Evolutionary conservation across 2,888 invertebrate genomes (phyloP).

Genomic region (Linnaemya tessellans): DNA sequence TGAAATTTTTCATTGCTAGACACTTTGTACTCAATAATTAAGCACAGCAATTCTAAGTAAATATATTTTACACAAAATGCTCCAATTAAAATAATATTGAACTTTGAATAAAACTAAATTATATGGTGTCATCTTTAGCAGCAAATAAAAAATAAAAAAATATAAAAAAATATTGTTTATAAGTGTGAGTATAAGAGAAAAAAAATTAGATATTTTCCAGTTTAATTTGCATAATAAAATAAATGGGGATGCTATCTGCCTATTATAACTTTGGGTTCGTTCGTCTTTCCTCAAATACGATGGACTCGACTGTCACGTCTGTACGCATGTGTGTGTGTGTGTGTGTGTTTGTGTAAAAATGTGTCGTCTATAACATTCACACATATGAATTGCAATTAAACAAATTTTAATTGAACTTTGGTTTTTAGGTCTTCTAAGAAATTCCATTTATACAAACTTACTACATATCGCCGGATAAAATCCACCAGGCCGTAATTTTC

Average conservation of each 20-base stretch:
- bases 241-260: slow-evolving; percentile 24
- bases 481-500: too few species aligned
- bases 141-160: background rate
- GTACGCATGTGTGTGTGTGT: slow-evolving; percentile 39
- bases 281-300: background rate
- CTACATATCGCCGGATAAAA: too few species aligned
- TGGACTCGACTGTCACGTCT: background rate
- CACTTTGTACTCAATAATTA: slow-evolving; percentile 43
- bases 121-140: slow-evolving; percentile 68
- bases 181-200: slow-evolving; percentile 12
- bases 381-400: slow-evolving; percentile 66
- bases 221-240: slow-evolving; percentile 63
- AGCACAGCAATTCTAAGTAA: slow-evolving; percentile 24
- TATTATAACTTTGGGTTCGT: slow-evolving; percentile 11
- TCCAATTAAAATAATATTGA: slow-evolving; percentile 72
- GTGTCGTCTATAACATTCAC: slow-evolving; percentile 24
- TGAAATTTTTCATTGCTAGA: slow-evolving; percentile 1
- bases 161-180: slow-evolving; percentile 30
- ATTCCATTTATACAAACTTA: slow-evolving; percentile 36
- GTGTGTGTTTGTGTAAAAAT: background rate
- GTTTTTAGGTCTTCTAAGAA: slow-evolving; percentile 58
- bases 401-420: slow-evolving; percentile 72
- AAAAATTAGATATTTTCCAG: slow-evolving; percentile 23
- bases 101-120: slow-evolving; percentile 66
- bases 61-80: slow-evolving; percentile 41